Conservation (phyloP, 2,888 invertebrate species). For the Mechanitis mazaeus region DNA sequence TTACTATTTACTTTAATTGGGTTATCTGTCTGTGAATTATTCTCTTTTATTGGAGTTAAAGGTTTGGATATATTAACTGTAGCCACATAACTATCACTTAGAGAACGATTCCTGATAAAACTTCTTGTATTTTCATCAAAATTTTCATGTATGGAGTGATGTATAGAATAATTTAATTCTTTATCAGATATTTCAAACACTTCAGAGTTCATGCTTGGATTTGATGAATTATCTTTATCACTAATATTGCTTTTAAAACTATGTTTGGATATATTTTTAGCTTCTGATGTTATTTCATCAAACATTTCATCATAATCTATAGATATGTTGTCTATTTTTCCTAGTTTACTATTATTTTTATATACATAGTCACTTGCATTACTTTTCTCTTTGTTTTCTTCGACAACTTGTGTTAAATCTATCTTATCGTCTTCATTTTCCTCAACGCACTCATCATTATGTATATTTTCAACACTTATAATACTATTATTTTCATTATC, state of each 20-base stretch:
- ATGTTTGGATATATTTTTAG: constrained; percentile 11
- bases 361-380: background rate
- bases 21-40: constrained; percentile 26
- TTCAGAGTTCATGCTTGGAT: constrained; percentile 41
- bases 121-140: constrained; percentile 27
- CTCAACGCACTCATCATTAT: constrained; percentile 7
- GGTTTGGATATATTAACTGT: constrained; percentile 33
- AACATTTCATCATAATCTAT: constrained; percentile 61
- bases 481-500: constrained; percentile 11
- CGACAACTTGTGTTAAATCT: constrained; percentile 51
- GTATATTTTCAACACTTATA: constrained; percentile 4
- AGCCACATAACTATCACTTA: constrained; percentile 39
- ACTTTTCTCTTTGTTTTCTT: constrained; percentile 19
- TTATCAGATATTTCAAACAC: constrained; percentile 73
- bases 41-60: constrained; percentile 11
- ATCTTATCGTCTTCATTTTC: constrained; percentile 31
- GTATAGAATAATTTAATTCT: constrained; percentile 80
- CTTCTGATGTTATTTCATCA: constrained; percentile 24
- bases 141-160: constrained; percentile 45
- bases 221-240: constrained; percentile 23
- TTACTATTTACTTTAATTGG: constrained; percentile 29
- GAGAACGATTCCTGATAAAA: constrained; percentile 18
- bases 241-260: constrained; percentile 12
- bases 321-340: constrained; percentile 50
- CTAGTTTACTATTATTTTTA: constrained; percentile 30